A percentile compares a stretch with the other conserved stretches of the same genome.
These are phyloP conservation scores for Caenorhabditis brenneri DNA, from an alignment of 1,140 invertebrate genomes.

Conservation along the genomic window DNA sequence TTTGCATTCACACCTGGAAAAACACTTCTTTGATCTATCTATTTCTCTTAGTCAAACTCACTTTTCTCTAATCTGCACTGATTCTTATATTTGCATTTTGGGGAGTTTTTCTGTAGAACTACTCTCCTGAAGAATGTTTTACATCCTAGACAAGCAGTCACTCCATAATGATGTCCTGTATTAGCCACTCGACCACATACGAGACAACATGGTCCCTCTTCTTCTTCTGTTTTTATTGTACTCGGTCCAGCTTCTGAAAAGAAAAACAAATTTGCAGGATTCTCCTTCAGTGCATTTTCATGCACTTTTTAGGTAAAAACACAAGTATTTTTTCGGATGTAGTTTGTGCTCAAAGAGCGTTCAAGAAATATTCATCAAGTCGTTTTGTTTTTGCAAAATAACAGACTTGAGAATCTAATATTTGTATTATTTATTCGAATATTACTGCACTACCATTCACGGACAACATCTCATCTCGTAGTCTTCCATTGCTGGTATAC, in stretches of 20 bases:
- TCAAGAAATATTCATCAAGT: neutral
- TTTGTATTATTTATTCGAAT: neutral
- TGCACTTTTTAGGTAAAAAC: neutral
- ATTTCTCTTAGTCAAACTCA: neutral
- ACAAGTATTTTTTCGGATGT: neutral
- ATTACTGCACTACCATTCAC: neutral
- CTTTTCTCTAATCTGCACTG: constrained; percentile 14
- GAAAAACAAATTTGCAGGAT: no score
- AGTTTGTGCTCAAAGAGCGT: neutral
- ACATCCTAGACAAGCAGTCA: constrained; percentile 29
- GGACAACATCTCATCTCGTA: neutral
- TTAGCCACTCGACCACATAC: constrained; percentile 17
- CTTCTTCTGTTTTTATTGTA: neutral
- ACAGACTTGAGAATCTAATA: neutral
- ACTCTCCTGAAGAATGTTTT: constrained; percentile 45
- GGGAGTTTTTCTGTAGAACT: neutral
- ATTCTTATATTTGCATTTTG: constrained; percentile 29
- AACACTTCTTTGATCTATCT: neutral
- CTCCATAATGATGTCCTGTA: constrained; percentile 29
- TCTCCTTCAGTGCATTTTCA: neutral
- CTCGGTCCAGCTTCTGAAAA: constrained; percentile 16
- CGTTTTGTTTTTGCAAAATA: no score
- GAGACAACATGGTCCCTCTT: neutral
- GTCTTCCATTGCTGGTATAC: neutral
- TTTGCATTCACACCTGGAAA: constrained; percentile 15